Evolutionary conservation across 2,888 invertebrate genomes (phyloP).

Genomic region (Venustoraphidia nigricollis): DNA sequence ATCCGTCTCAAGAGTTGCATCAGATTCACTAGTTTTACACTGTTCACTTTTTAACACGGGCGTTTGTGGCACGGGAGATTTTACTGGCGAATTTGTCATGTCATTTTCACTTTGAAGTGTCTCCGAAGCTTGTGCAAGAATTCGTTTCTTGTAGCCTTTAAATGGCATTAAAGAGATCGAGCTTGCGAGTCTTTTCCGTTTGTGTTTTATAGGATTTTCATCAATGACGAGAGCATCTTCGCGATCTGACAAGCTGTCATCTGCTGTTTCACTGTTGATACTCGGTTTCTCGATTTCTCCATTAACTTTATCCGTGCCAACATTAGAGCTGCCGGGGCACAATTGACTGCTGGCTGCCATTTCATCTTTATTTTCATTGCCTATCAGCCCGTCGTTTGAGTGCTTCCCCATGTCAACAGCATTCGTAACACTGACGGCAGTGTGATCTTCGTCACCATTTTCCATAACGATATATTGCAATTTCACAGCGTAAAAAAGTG

Average conservation of each 20-base stretch:
- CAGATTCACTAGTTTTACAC: no score
- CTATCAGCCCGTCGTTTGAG: slow-evolving; percentile 15
- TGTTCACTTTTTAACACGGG: no score
- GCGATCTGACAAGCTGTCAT: slow-evolving; percentile 24
- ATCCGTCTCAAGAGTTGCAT: no score
- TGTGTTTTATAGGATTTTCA: slow-evolving; percentile 16
- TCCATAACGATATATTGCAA: slow-evolving; percentile 23
- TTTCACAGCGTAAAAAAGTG: slow-evolving; percentile 4
- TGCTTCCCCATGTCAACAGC: slow-evolving; percentile 22
- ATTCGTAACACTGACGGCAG: slow-evolving; percentile 13
- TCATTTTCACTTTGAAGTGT: slow-evolving; percentile 4
- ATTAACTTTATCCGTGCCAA: slow-evolving; percentile 18
- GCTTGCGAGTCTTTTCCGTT: slow-evolving; percentile 10
- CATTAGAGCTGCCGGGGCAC: no score
- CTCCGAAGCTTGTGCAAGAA: slow-evolving; percentile 3
- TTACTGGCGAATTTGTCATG: not conserved
- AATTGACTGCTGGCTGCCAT: no score
- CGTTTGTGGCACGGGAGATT: not conserved
- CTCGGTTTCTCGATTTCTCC: slow-evolving; percentile 16
- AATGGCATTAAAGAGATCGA: slow-evolving; percentile 3
- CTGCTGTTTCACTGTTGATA: slow-evolving; percentile 13
- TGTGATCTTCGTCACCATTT: slow-evolving; percentile 22
- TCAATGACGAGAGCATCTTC: slow-evolving; percentile 28
- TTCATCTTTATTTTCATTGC: slow-evolving; percentile 4
- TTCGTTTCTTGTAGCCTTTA: slow-evolving; percentile 9